Evolutionary conservation across 2,888 invertebrate species (phyloP).

Genomic region (Pocota personata): DNA sequence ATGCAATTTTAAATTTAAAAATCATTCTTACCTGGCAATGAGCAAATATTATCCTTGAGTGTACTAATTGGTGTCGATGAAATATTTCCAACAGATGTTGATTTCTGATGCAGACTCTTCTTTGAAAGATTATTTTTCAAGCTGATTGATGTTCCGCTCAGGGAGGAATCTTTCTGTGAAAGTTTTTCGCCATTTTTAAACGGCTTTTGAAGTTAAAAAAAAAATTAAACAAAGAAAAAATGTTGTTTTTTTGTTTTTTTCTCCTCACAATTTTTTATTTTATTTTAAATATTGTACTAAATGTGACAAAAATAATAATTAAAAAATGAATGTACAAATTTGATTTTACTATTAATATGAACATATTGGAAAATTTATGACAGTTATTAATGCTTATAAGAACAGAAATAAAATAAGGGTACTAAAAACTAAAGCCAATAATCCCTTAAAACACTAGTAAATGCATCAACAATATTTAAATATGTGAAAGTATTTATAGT

Average conservation of each 20-base stretch:
- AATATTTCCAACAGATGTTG: conserved; percentile 81
- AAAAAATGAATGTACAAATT: conserved; percentile 48
- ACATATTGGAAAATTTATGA: conserved; percentile 45
- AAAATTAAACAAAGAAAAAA: conserved; percentile 22
- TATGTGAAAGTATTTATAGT: conserved; percentile 17
- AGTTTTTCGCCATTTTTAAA: conserved; percentile 58
- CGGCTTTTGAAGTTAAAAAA: conserved; percentile 55
- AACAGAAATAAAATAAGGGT: conserved; percentile 3
- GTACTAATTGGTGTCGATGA: conserved; percentile 79
- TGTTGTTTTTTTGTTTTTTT: conserved; percentile 2
- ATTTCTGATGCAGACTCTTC: conserved; percentile 80
- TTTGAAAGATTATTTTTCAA: conserved; percentile 76
- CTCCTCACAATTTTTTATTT: conserved; percentile 5
- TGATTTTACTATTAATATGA: conserved; percentile 23
- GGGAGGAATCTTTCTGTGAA: conserved; percentile 56
- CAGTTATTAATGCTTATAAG: conserved; percentile 48
- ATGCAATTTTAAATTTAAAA: neutral
- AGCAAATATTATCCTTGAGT: conserved; percentile 85
- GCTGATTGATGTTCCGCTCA: conserved; percentile 50
- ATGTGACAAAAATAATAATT: conserved; percentile 14
- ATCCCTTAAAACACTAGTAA: conserved; percentile 11
- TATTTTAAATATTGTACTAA: conserved; percentile 7
- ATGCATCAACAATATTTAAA: conserved; percentile 17
- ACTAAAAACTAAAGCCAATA: conserved; percentile 48
- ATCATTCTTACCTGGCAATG: conserved; percentile 84